Conservation (phyloP, 1,140 invertebrate genomes). For the Pollicipes pollicipes region DNA sequence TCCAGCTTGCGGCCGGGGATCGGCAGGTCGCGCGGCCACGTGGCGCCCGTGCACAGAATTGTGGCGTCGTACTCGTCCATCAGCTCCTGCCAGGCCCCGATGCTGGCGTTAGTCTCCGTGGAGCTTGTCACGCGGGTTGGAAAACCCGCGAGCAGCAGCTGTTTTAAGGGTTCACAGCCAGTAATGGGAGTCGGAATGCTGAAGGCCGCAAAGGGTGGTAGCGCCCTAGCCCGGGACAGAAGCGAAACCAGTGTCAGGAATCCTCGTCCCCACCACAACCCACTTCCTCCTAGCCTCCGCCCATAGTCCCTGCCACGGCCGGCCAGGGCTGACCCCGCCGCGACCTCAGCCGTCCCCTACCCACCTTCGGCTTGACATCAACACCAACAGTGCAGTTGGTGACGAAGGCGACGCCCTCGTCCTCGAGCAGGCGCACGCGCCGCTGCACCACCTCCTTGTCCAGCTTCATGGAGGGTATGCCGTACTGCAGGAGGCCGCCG, state of each 20-base stretch:
- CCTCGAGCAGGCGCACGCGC: slow-evolving; percentile 64
- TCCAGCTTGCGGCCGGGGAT: slow-evolving; percentile 64
- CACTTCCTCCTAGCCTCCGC: too few relatives aligned
- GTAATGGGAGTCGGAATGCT: too few relatives aligned
- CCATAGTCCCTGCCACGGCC: too few relatives aligned
- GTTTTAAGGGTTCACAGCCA: too few relatives aligned
- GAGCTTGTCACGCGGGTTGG: too few relatives aligned
- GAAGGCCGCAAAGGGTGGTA: too few relatives aligned
- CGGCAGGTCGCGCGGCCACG: slow-evolving; percentile 83
- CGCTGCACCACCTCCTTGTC: slow-evolving; percentile 81
- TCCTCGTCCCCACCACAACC: too few relatives aligned
- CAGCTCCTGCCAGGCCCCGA: slow-evolving; percentile 36
- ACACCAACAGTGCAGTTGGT: slow-evolving; percentile 80
- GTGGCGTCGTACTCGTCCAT: slow-evolving; percentile 65
- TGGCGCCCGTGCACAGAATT: slow-evolving; percentile 78
- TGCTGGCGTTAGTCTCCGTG: too few relatives aligned
- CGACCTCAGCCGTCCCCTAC: neutral
- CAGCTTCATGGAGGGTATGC: slow-evolving; percentile 95
- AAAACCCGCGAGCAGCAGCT: too few relatives aligned
- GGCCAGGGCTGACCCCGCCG: neutral
- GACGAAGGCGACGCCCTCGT: slow-evolving; percentile 83
- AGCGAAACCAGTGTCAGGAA: too few relatives aligned
- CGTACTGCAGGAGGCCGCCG: slow-evolving; percentile 89
- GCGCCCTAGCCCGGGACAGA: too few relatives aligned
- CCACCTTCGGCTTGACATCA: slow-evolving; percentile 56